These are phyloP conservation scores for Momotus momota DNA, from an alignment of 2,797 vertebrate genomes.

Conservation along the genomic window DNA sequence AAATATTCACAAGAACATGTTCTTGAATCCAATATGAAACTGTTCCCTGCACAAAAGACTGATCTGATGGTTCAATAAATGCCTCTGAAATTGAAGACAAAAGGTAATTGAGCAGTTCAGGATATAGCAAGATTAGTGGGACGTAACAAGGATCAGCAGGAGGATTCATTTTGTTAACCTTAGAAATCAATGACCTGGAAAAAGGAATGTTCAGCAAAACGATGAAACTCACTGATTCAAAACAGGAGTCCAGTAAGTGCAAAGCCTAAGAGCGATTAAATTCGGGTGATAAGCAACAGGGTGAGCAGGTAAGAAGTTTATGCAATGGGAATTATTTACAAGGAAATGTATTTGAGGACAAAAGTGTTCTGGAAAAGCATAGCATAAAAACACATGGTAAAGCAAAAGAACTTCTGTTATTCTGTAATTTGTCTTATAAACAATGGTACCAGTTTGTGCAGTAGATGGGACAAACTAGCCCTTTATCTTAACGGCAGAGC, in stretches of 20 bases:
- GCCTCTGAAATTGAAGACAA: conserved; percentile 31
- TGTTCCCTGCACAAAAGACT: conserved; percentile 28
- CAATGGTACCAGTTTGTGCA: not conserved
- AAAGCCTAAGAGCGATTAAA: conserved; percentile 14
- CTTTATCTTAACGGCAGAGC: not conserved
- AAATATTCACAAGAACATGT: not conserved
- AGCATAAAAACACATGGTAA: not conserved
- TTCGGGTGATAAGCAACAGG: not conserved
- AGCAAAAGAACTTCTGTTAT: not conserved
- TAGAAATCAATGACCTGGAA: conserved; percentile 68
- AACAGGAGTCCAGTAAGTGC: not conserved
- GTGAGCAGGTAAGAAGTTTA: not conserved
- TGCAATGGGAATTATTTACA: not conserved
- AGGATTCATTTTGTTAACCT: conserved; percentile 64
- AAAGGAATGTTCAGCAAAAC: conserved; percentile 55
- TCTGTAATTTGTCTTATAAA: not conserved
- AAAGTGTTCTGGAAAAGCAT: not conserved
- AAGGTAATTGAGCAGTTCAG: conserved; percentile 37
- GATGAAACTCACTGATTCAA: conserved; percentile 52
- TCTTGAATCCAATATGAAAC: conserved; percentile 21
- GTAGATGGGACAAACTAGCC: not conserved
- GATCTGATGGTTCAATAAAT: conserved; percentile 33
- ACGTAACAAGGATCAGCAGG: not conserved
- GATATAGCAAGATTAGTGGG: conserved; percentile 10
- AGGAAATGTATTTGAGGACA: not conserved